Percentiles rank a stretch among this genome's conserved stretches.
These are phyloP conservation scores for Aphelenchoides avenae DNA, from an alignment of 1,140 invertebrate genomes.

Conservation along the genomic window DNA sequence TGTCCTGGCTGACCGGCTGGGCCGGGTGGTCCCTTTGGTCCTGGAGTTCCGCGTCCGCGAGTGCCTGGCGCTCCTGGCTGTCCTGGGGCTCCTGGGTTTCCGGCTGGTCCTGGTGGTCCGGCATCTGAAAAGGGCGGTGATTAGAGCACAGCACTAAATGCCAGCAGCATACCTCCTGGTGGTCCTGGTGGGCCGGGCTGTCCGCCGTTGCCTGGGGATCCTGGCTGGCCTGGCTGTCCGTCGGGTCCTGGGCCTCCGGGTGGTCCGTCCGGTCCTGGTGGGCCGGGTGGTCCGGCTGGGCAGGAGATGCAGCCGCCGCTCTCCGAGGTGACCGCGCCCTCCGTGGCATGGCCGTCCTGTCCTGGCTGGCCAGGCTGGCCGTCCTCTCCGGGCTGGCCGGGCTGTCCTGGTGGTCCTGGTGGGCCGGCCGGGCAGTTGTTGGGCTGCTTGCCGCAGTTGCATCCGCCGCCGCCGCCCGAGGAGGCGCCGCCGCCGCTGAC, in stretches of 20 bases:
- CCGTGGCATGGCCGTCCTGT: conserved; percentile 17
- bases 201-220: conserved; percentile 24
- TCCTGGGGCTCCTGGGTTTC: conserved; percentile 15
- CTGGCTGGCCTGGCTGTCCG: conserved; percentile 37
- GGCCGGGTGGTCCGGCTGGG: conserved; percentile 33
- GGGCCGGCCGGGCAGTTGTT: conserved; percentile 36
- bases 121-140: too few species aligned
- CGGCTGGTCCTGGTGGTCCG: too few species aligned
- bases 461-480: background rate
- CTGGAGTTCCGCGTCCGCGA: conserved; percentile 22
- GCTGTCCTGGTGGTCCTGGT: conserved; percentile 16
- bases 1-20: conserved; percentile 15
- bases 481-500: background rate
- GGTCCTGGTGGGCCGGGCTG: conserved; percentile 8
- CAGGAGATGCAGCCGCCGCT: conserved; percentile 25
- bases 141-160: too few species aligned
- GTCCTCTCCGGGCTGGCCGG: conserved; percentile 23
- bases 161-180: too few species aligned
- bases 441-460: conserved; percentile 29
- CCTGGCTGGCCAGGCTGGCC: conserved; percentile 30
- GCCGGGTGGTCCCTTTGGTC: conserved; percentile 34
- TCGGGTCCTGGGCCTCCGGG: conserved; percentile 18
- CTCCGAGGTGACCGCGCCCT: background rate
- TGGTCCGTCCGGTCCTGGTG: conserved; percentile 10
- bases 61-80: conserved; percentile 21